Percentiles rank a stretch among this genome's conserved stretches.
These are phyloP conservation scores for Hylaeus volcanicus DNA, from an alignment of 1,140 invertebrate genomes.

Conservation along the genomic window DNA sequence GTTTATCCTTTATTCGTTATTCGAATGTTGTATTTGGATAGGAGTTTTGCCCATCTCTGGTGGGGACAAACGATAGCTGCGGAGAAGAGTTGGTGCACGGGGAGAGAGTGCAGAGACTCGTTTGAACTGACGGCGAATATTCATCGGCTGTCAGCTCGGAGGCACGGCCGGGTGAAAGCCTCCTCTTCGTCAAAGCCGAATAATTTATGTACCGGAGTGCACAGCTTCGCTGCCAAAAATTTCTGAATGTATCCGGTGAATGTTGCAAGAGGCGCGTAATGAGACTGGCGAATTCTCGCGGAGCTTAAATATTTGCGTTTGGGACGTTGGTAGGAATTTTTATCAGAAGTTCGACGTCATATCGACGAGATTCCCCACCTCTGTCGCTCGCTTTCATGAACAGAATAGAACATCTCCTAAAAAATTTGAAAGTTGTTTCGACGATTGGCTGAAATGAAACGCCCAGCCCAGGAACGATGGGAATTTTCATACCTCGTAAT, in stretches of 20 bases:
- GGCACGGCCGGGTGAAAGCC: background rate
- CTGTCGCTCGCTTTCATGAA: background rate
- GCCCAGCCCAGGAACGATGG: no score
- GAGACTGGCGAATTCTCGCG: constrained; percentile 17
- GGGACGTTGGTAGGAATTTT: constrained; percentile 19
- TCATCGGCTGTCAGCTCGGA: constrained; percentile 6
- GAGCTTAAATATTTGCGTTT: constrained; percentile 40
- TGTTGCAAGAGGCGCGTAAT: constrained; percentile 28
- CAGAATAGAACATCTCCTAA: constrained; percentile 1
- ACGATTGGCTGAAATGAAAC: background rate
- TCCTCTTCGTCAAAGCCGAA: constrained; percentile 18
- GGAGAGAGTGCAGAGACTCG: background rate
- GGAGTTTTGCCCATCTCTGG: no score
- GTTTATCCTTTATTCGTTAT: no score
- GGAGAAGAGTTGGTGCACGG: background rate
- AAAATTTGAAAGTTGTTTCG: background rate
- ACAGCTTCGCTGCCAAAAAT: constrained; percentile 38
- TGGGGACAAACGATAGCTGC: no score
- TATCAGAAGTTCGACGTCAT: constrained; percentile 11
- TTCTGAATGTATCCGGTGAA: constrained; percentile 30
- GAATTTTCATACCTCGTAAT: no score
- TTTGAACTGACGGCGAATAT: constrained; percentile 24
- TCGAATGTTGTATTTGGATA: no score
- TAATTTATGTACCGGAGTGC: constrained; percentile 27
- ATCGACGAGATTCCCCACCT: constrained; percentile 1